Evolutionary conservation across 2,888 invertebrate species (phyloP).

Genomic region (Erebia aethiops): DNA sequence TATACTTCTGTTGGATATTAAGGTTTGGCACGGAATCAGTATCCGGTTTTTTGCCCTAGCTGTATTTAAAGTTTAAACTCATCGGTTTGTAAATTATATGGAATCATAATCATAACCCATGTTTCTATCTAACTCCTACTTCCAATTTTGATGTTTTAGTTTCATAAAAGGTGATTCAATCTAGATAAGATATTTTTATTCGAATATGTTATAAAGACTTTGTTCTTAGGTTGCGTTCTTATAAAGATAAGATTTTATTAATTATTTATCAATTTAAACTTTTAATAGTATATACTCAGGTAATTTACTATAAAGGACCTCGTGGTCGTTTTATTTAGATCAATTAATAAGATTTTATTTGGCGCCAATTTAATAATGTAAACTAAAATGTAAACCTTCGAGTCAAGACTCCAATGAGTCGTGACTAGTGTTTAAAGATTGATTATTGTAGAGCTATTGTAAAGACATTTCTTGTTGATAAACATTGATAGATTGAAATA

Average conservation of each 20-base stretch:
- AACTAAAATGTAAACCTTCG: background rate
- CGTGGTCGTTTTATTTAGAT: too few species aligned
- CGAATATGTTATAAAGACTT: background rate
- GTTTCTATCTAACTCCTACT: too few species aligned
- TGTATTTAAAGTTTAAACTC: conserved; percentile 5
- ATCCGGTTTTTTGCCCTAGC: conserved; percentile 29
- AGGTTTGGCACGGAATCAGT: conserved; percentile 36
- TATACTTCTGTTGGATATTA: conserved; percentile 40
- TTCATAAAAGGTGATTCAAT: too few species aligned
- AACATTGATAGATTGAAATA: conserved; percentile 25
- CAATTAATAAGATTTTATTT: background rate
- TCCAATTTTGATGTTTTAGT: too few species aligned
- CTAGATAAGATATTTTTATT: background rate
- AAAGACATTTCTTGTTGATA: background rate
- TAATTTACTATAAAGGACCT: too few species aligned
- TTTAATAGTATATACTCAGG: too few species aligned
- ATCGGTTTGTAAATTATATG: background rate
- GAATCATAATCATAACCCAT: too few species aligned
- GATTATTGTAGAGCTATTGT: background rate
- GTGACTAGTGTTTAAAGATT: background rate
- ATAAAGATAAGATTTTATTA: too few species aligned
- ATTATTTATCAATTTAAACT: too few species aligned
- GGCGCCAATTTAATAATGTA: background rate
- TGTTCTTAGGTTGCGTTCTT: too few species aligned
- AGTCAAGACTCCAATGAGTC: background rate